Evolutionary conservation across 2,888 invertebrate genomes (phyloP).

Genomic region (Apodemia duryi): DNA sequence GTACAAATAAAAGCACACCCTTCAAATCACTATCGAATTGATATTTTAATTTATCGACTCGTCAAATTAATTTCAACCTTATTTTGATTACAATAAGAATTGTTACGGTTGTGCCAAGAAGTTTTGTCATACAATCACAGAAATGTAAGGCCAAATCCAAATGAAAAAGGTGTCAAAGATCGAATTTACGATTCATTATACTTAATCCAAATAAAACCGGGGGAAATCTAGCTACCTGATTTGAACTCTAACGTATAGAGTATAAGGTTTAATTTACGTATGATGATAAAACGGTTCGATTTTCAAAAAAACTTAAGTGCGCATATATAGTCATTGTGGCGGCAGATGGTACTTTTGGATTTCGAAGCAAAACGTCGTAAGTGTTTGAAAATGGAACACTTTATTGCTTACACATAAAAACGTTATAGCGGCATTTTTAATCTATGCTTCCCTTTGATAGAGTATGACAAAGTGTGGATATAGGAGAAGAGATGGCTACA

Average conservation of each 20-base stretch:
- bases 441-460: constrained; percentile 27
- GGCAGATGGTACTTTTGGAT: constrained; percentile 66
- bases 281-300: constrained; percentile 27
- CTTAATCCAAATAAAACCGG: constrained; percentile 71
- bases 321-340: constrained; percentile 66
- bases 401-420: constrained; percentile 34
- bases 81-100: constrained; percentile 25
- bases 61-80: constrained; percentile 33
- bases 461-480: constrained; percentile 38
- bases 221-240: constrained; percentile 40
- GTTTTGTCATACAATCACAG: constrained; percentile 49
- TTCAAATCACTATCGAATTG: constrained; percentile 47
- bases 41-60: constrained; percentile 59
- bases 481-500: constrained; percentile 43
- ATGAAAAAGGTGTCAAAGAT: constrained; percentile 80
- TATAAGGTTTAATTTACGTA: constrained; percentile 26
- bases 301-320: constrained; percentile 65
- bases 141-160: constrained; percentile 66
- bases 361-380: constrained; percentile 48
- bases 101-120: constrained; percentile 8
- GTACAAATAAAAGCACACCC: constrained; percentile 53
- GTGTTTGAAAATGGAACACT: constrained; percentile 31
- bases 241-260: constrained; percentile 23
- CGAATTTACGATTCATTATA: constrained; percentile 79
- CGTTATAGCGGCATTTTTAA: constrained; percentile 30